Percentiles rank a stretch among this genome's conserved stretches.
Evolutionary conservation across 2,888 invertebrate species (phyloP).

Genomic region (Hypsopygia costalis): DNA sequence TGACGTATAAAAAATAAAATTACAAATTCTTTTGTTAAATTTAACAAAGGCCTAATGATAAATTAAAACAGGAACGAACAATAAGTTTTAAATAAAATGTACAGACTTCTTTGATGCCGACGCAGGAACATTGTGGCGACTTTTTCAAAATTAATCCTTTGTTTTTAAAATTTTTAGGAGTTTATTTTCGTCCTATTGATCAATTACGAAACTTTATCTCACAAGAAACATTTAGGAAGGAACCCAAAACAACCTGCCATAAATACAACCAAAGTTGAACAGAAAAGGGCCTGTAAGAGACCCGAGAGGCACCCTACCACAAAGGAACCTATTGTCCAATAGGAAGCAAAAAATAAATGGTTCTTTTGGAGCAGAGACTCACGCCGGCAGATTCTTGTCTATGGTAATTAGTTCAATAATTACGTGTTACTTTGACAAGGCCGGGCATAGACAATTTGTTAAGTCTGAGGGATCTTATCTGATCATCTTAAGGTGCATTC

Average conservation of each 20-base stretch:
- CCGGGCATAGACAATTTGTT: conserved; percentile 6
- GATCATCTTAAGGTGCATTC: background rate
- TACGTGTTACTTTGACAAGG: conserved; percentile 17
- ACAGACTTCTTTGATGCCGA: too few relatives aligned
- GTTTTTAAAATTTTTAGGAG: too few relatives aligned
- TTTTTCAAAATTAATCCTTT: too few relatives aligned
- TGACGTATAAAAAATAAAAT: too few relatives aligned
- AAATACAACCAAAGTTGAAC: conserved; percentile 18
- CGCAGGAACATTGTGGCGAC: too few relatives aligned
- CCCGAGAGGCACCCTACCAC: conserved; percentile 21
- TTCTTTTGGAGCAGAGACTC: conserved; percentile 17
- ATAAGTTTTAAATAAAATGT: too few relatives aligned
- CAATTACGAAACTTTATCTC: too few relatives aligned
- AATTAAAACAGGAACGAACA: too few relatives aligned
- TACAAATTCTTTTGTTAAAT: too few relatives aligned
- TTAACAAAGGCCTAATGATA: too few relatives aligned
- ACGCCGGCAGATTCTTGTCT: conserved; percentile 22
- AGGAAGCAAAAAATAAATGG: conserved; percentile 29
- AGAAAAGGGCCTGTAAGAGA: conserved; percentile 30
- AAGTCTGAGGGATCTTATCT: background rate
- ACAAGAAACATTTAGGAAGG: background rate
- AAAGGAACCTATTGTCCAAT: conserved; percentile 31
- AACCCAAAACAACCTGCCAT: conserved; percentile 14
- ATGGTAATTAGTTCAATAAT: conserved; percentile 28
- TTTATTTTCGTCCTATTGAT: too few relatives aligned